phyloP scores from a whole-genome alignment of 2,113 vertebrate species.

The Hystrix brachyura region DNA sequence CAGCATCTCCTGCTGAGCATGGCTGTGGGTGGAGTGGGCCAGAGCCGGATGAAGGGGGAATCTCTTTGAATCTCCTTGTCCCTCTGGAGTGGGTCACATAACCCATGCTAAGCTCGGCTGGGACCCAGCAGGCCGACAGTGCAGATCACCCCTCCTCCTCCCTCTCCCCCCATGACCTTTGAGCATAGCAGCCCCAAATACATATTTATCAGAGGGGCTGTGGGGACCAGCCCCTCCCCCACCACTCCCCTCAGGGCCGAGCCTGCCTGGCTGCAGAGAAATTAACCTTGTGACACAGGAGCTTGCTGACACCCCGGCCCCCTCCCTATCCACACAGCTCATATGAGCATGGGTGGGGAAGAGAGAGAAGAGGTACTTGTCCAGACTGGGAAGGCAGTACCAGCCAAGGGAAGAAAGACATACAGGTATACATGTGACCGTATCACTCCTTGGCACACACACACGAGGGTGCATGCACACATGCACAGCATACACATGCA shows the following conservation, averaged over 20 bases:
- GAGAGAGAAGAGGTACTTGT: slow-evolving; percentile 34
- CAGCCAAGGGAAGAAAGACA: slow-evolving; percentile 1
- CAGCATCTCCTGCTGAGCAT: slow-evolving; percentile 15
- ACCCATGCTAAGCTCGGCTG: neutral
- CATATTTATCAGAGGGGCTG: slow-evolving; percentile 85
- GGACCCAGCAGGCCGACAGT: neutral
- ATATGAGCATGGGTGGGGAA: slow-evolving; percentile 41
- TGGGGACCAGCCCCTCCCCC: slow-evolving; percentile 82
- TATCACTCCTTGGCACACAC: neutral
- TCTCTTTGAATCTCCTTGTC: slow-evolving; percentile 53
- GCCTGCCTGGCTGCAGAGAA: slow-evolving; percentile 83
- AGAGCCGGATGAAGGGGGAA: neutral
- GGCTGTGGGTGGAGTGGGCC: slow-evolving; percentile 29
- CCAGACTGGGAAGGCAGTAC: neutral
- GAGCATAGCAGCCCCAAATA: slow-evolving; percentile 82
- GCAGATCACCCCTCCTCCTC: slow-evolving; percentile 64
- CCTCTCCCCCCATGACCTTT: slow-evolving; percentile 72
- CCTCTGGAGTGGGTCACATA: neutral
- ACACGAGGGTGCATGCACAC: no score
- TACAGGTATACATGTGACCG: neutral
- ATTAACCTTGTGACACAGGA: slow-evolving; percentile 84
- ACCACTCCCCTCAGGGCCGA: slow-evolving; percentile 81
- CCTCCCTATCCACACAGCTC: slow-evolving; percentile 16
- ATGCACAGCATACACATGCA: neutral
- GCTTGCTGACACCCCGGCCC: slow-evolving; percentile 71